Evolutionary conservation across 2,797 vertebrate species (phyloP), one percentile per base, ranked within the genome.

Genomic region (Falco biarmicus): DNA sequence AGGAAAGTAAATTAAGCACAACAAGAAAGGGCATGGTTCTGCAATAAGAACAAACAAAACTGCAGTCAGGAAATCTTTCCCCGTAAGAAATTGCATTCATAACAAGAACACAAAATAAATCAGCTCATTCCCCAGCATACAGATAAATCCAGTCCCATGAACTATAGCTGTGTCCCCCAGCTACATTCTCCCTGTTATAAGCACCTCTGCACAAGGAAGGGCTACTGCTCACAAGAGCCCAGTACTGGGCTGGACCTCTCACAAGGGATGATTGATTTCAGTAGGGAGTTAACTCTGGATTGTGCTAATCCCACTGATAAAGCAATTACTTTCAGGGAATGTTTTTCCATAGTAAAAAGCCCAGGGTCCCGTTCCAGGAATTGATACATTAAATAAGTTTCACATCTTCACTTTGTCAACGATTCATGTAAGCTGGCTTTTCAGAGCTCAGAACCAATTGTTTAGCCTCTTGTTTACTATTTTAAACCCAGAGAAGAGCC

Each of bases 1-100:
- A 85, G 78, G 61, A 54, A 90, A 80, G 48, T 70, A 89, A 90
- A 92, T 87, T 81, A 95, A 83, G 69, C 71, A 59, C 53, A 73
- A 8, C 0, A 9, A 89, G 64, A 69, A 60, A 37, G 34, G 29
- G 71, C 89, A 90, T 77, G 41, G 39, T 54, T 95, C 64, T 1
- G 1, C 74, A 63, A 34, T 31, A 75, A 48, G 88, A 89, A 54
- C 43, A 95, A 87, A 75, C 74, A n/a, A 26, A 89, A 68, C 63
- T 87, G 48, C 84, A 81, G 53, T 69, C 34, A 88, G 64, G 76
- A 88, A 85, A 32, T 61, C 60, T 78, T 92, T 83, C 41, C 41
- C 32, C 75, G 74, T 59, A 64, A 87, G 73, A 64, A 80, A 50
- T 61, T 74, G 57, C 32, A 24, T 79, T 85, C 6, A 13, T 80